Percentiles rank a stretch among this genome's conserved stretches.
Conservation (phyloP, 1,140 invertebrate species). For the Myzus persicae region DNA sequence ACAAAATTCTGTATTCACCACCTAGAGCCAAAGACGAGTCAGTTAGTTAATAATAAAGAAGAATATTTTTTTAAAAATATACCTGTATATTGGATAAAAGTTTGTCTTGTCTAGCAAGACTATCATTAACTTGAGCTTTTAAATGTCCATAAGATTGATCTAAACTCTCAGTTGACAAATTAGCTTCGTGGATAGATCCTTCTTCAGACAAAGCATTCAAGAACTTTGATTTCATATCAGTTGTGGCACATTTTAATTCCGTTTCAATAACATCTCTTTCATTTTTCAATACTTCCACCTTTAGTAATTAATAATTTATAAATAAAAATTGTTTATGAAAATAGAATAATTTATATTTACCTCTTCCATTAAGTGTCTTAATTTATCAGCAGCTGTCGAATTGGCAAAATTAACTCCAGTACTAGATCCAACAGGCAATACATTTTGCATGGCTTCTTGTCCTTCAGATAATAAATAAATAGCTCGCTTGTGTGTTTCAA, state of each 20-base stretch:
- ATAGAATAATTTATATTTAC: slow-evolving; percentile 64
- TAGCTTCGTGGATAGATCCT: slow-evolving; percentile 83
- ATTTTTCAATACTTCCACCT: slow-evolving; percentile 87
- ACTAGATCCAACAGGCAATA: slow-evolving; percentile 70
- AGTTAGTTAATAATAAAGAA: slow-evolving; percentile 21
- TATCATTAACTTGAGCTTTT: slow-evolving; percentile 81
- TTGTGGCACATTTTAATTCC: slow-evolving; percentile 82
- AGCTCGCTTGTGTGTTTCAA: slow-evolving; percentile 77
- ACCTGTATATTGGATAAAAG: slow-evolving; percentile 82
- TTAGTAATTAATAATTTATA: slow-evolving; percentile 30
- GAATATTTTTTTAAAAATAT: slow-evolving; percentile 52
- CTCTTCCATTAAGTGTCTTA: slow-evolving; percentile 83
- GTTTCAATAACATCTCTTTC: slow-evolving; percentile 89
- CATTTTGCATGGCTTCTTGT: slow-evolving; percentile 71
- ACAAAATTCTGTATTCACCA: slow-evolving; percentile 77
- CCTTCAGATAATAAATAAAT: slow-evolving; percentile 85
- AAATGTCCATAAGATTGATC: slow-evolving; percentile 82
- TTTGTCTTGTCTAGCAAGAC: slow-evolving; percentile 78
- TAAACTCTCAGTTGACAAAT: slow-evolving; percentile 78
- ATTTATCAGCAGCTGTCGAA: slow-evolving; percentile 72
- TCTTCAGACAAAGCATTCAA: slow-evolving; percentile 81
- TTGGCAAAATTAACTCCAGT: slow-evolving; percentile 66
- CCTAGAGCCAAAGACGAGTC: slow-evolving; percentile 65
- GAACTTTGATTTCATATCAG: slow-evolving; percentile 88
- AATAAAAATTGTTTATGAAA: not conserved